Conservation (phyloP, 2,797 vertebrate genomes). For the Pelobates cultripes region DNA sequence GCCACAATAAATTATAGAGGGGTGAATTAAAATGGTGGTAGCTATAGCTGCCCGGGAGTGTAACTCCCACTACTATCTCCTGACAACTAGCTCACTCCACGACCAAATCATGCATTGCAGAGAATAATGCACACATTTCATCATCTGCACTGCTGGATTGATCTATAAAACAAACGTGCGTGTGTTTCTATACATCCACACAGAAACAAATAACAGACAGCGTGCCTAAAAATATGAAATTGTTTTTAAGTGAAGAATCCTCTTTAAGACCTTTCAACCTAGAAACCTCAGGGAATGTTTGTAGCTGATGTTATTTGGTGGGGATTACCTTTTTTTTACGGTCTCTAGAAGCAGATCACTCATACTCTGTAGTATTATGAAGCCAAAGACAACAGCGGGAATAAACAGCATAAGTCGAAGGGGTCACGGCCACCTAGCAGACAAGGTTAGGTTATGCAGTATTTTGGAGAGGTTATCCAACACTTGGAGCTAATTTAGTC, state of each 20-base stretch:
- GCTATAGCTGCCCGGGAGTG: no score
- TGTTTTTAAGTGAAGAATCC: background rate
- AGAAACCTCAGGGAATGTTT: background rate
- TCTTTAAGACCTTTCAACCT: background rate
- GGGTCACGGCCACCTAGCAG: conserved; percentile 2
- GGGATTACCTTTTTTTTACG: background rate
- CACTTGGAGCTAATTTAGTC: background rate
- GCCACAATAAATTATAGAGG: no score
- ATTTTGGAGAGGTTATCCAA: background rate
- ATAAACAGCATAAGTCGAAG: background rate
- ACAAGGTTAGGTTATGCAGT: background rate
- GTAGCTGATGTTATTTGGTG: background rate
- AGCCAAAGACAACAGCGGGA: background rate
- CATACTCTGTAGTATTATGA: background rate
- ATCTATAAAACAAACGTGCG: no score
- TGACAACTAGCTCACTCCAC: no score
- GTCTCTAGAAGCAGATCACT: background rate
- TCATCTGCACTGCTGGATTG: no score
- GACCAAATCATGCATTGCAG: no score
- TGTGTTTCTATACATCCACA: no score
- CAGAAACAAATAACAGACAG: no score
- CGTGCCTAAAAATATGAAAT: no score
- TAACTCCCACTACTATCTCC: no score
- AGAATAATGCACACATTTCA: no score
- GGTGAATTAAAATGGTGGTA: no score